Evolutionary conservation across 1,140 invertebrate genomes (phyloP), one percentile per base, ranked within the genome.

Genomic region (Panagrolaimus sp.): DNA sequence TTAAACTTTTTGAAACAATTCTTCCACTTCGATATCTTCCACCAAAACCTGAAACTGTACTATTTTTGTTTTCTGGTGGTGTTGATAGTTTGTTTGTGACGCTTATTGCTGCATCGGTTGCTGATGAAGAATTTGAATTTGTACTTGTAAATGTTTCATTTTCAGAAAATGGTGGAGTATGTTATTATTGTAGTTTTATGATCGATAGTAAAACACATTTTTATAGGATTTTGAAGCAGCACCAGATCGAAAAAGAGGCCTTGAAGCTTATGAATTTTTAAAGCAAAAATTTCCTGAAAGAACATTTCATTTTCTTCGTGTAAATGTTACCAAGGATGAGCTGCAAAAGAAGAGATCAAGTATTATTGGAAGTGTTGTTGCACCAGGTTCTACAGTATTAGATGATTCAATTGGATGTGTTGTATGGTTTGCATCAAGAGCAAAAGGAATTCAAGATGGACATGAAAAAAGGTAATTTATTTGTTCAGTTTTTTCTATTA

Each of bases 71-170:
- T 20, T 57, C 51, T 27, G 51, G 51, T 20, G 51, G 51, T 8
- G 20, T 57, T 3, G 51, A 57, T 27, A 57, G 51, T 20, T 13
- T 57, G 11, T 57, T 20, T 57, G 51, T 57, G n/a, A 16, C n/a
- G 4, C 13, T 16, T 2, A n/a, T 4, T 11, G n/a, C 51, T 57
- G 9, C 16, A 2, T 0, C 9, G 3, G 13, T 16, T 11, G 20
- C 27, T n/a, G 20, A 20, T 11, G n/a, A 57, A 16, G 51, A 16
- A 13, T 4, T 16, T 13, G 51, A 57, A 27, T 57, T 57, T 57
- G 51, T 57, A 14, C 51, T 57, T 9, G 20, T 57, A 20, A 57
- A 57, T 57, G 51, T 57, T 20, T 20, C 51, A 20, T 57, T 57
- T 20, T 14, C 14, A 48, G 20, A 48, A 48, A 57, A 13, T 11